Conservation (phyloP, 2,797 vertebrate genomes). For the Falco columbarius region DNA sequence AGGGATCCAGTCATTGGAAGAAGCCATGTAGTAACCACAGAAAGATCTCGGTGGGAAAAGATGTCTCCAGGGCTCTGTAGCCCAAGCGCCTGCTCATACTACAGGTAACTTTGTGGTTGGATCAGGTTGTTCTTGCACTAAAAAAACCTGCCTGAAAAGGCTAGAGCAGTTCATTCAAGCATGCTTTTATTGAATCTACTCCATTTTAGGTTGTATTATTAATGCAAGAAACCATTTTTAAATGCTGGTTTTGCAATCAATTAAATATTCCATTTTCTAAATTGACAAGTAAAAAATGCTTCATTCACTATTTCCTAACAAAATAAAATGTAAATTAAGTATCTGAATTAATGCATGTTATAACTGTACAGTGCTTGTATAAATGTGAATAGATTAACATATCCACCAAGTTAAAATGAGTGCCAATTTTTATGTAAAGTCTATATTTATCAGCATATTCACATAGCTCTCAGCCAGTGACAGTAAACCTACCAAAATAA, state of each 20-base stretch:
- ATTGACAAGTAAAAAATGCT: conserved; percentile 9
- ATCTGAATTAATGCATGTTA: conserved; percentile 25
- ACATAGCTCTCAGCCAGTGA: not conserved
- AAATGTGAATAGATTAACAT: conserved; percentile 43
- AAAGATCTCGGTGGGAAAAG: not conserved
- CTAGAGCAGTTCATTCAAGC: not conserved
- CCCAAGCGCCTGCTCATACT: not conserved
- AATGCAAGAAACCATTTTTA: conserved; percentile 21
- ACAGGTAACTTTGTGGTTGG: not conserved
- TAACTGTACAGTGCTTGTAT: not conserved
- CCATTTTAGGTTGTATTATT: not conserved
- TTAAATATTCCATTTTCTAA: conserved; percentile 35
- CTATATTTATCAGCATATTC: conserved; percentile 21
- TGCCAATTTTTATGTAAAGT: conserved; percentile 10
- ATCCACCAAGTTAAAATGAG: not conserved
- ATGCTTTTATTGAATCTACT: not conserved
- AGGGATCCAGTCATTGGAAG: not conserved
- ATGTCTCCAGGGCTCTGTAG: not conserved
- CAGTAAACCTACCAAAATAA: not conserved
- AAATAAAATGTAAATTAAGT: conserved; percentile 53
- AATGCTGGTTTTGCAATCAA: conserved; percentile 43
- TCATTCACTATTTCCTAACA: conserved; percentile 50
- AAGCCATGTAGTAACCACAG: not conserved
- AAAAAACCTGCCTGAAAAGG: not conserved
- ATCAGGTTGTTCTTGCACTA: not conserved